phyloP scores from a whole-genome alignment of 1,140 invertebrate species.

The Pteromalus puparum region DNA sequence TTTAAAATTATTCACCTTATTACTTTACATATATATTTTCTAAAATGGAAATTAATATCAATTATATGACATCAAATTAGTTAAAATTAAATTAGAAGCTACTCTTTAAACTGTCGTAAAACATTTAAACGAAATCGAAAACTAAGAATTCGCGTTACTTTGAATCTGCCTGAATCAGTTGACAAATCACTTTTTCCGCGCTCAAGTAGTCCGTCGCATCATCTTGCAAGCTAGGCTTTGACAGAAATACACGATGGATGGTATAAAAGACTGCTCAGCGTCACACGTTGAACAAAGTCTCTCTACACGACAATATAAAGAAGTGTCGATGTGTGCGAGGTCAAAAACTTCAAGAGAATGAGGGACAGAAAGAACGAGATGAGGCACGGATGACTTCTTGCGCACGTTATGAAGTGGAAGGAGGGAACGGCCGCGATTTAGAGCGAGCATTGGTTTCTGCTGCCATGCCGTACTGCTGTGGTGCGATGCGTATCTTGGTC shows the following conservation, averaged over 20 bases:
- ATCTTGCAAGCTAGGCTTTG: neutral
- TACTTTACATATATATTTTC: too few species aligned
- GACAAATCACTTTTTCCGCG: neutral
- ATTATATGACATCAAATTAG: too few species aligned
- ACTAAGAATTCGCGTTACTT: neutral
- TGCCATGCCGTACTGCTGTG: neutral
- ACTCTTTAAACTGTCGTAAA: too few species aligned
- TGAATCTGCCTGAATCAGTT: neutral
- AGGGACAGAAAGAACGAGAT: slow-evolving; percentile 2
- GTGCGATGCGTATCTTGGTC: slow-evolving; percentile 53
- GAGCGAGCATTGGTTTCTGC: neutral
- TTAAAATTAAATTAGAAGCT: too few species aligned
- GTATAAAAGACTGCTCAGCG: neutral
- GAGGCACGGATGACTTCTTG: slow-evolving; percentile 33
- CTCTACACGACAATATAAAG: neutral
- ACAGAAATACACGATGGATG: neutral
- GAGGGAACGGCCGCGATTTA: slow-evolving; percentile 14
- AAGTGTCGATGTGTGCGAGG: neutral
- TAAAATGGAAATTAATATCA: too few species aligned
- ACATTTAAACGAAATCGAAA: too few species aligned
- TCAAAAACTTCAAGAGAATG: neutral
- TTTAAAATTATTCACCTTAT: too few species aligned
- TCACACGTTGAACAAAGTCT: neutral
- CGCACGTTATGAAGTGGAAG: slow-evolving; percentile 28
- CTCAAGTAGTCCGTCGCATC: neutral